These are phyloP conservation scores for Butastur rufipennis DNA, from an alignment of 2,113 vertebrate genomes.

Conservation along the genomic window DNA sequence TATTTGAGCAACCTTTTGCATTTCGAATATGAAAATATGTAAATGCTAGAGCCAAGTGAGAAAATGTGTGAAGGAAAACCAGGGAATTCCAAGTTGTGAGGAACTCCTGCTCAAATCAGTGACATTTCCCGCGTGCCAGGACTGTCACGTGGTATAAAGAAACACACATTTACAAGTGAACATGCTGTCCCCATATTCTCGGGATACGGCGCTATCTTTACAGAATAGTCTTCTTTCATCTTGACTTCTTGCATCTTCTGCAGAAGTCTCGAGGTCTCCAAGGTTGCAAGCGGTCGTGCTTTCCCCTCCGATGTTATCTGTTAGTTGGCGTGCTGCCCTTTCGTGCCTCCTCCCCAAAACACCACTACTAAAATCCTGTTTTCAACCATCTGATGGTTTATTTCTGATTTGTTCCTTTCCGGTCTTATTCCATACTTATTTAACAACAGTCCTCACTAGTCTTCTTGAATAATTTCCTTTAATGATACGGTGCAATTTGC, in stretches of 20 bases:
- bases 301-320: not conserved
- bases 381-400: not conserved
- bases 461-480: conserved; percentile 19
- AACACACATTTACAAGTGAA: not conserved
- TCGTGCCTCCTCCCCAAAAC: not conserved
- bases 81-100: not conserved
- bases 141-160: not conserved
- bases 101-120: not conserved
- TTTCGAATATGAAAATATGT: not conserved
- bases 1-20: not conserved
- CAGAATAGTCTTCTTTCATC: not conserved
- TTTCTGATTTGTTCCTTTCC: conserved; percentile 16
- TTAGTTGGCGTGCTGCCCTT: not conserved
- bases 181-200: not conserved
- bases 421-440: not conserved
- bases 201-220: not conserved
- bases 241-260: not conserved
- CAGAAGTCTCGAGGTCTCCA: not conserved
- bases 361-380: not conserved
- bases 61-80: not conserved
- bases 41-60: not conserved
- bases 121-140: not conserved
- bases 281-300: not conserved
- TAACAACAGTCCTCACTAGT: not conserved
- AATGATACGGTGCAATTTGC: not conserved